Evolutionary conservation across 2,113 vertebrate genomes (phyloP), one percentile per base, ranked within the genome.

Genomic region (Ramphastos sulfuratus): DNA sequence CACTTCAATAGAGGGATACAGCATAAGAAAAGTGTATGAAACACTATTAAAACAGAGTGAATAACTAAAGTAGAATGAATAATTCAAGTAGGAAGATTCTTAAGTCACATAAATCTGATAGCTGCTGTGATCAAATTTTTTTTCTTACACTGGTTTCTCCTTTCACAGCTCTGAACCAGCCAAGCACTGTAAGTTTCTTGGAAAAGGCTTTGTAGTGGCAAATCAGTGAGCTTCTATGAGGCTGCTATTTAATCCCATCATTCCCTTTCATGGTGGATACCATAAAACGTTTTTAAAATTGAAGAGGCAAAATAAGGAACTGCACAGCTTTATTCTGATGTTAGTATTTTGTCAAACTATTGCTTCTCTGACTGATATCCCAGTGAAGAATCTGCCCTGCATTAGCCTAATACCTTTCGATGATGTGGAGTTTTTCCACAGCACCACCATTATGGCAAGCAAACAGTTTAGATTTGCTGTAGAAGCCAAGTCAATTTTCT

Each of bases 31-130:
- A 61, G 46, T 4, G 4, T 54, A 55, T 18, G 16, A 79, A 80
- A 60, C 52, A 50, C 12, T 66, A 50, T 72, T 87, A 85, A 78
- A 61, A 50, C 61, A 58, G 24, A 27, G 16, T 69, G 50, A 91
- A 60, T 93, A 74, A 66, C 37, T 86, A 16, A 75, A 86, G 33
- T 55, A 75, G 31, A 33, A 84, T 89, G 54, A 89, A 85, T 93
- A 85, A 94, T 91, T 84, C 63, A 85, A 82, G 58, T 48, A 69
- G n/a, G 44, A 91, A 85, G 82, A 79, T 65, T 82, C 59, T 50
- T 23, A 90, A 81, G 30, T 84, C n/a, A 61, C n/a, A 50, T 50
- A 69, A 58, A 94, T 58, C 67, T 63, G 39, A 1, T 50, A 75
- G 58, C 17, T 50, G 39, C 33, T 66, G 35, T 76, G 52, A 70